Conservation (phyloP, 2,113 vertebrate species). For the Entosphenus tridentatus region DNA sequence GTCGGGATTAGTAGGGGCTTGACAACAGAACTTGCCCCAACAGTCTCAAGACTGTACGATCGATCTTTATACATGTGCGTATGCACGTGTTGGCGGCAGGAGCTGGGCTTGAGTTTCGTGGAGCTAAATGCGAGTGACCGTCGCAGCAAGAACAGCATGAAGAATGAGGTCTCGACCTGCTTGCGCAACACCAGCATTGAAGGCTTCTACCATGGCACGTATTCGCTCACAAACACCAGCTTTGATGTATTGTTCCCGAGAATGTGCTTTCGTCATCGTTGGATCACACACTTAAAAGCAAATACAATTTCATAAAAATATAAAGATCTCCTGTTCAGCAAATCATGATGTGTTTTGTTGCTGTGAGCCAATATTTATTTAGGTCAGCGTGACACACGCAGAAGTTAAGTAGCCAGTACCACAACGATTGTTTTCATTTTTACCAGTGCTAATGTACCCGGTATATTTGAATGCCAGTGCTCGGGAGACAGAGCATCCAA, state of each 20-base stretch:
- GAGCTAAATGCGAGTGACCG: conserved; percentile 89
- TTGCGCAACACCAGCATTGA: conserved; percentile 87
- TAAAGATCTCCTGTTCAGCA: no score
- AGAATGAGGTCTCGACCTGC: conserved; percentile 55
- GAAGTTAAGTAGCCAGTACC: not conserved
- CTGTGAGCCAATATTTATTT: no score
- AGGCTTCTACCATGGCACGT: conserved; percentile 53
- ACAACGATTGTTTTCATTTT: not conserved
- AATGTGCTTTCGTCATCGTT: no score
- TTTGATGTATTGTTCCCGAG: not conserved
- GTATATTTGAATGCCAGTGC: not conserved
- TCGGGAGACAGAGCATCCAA: not conserved
- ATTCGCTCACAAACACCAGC: not conserved
- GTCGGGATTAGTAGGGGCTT: no score
- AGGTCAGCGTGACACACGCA: no score
- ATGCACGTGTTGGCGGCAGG: conserved; percentile 21
- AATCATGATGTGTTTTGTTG: no score
- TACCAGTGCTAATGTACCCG: not conserved
- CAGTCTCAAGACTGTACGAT: no score
- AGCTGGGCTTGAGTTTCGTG: conserved; percentile 69
- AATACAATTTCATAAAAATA: no score
- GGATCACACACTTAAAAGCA: no score
- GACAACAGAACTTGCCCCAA: no score
- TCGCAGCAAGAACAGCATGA: conserved; percentile 71
- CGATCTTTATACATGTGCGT: no score